A percentile compares a stretch with the other conserved stretches of the same genome.
These are phyloP conservation scores for Nomada ferruginata DNA, from an alignment of 2,888 invertebrate genomes.

Conservation along the genomic window DNA sequence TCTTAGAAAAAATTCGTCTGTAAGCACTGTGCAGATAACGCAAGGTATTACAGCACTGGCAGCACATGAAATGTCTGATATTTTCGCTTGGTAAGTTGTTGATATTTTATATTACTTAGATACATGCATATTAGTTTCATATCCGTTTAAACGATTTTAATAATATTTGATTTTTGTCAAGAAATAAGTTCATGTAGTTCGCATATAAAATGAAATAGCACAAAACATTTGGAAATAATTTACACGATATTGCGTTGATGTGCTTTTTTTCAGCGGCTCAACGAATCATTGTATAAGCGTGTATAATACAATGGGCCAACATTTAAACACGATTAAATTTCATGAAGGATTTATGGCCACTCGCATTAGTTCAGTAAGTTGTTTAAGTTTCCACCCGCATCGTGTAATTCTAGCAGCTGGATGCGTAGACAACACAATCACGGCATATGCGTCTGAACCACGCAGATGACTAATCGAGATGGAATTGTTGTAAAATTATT, in stretches of 20 bases:
- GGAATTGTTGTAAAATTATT: conserved; percentile 77
- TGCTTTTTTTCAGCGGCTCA: conserved; percentile 87
- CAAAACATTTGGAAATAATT: background rate
- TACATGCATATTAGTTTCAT: background rate
- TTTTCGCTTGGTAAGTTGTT: conserved; percentile 91
- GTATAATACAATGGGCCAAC: conserved; percentile 89
- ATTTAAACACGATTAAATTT: conserved; percentile 92
- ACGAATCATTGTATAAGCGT: conserved; percentile 92
- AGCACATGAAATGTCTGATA: conserved; percentile 91
- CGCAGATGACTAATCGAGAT: conserved; percentile 87
- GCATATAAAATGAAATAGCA: too few species aligned
- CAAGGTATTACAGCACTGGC: conserved; percentile 93
- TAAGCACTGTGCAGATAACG: conserved; percentile 88
- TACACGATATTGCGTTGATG: background rate
- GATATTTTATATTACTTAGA: background rate
- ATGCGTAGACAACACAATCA: conserved; percentile 93
- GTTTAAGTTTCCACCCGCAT: conserved; percentile 95
- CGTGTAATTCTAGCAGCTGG: conserved; percentile 94
- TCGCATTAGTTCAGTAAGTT: conserved; percentile 92
- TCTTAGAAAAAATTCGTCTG: conserved; percentile 86
- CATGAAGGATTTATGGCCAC: conserved; percentile 96
- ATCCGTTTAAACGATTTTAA: background rate
- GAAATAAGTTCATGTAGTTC: background rate
- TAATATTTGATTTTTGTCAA: background rate
- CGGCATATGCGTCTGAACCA: conserved; percentile 90